Conservation (phyloP, 2,113 vertebrate species). For the Channa argus region DNA sequence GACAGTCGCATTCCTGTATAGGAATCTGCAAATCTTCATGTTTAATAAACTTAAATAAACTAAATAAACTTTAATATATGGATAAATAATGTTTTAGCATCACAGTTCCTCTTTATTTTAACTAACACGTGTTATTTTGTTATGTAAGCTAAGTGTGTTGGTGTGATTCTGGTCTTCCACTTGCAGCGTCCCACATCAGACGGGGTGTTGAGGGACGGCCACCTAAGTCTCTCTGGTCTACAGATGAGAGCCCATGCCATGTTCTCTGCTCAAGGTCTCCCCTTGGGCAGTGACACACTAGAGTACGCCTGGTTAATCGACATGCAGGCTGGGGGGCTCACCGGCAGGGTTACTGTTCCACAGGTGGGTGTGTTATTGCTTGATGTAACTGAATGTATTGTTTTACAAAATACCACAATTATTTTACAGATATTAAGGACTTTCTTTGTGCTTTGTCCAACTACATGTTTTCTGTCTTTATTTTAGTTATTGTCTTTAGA, state of each 20-base stretch:
- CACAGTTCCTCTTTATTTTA: conserved; percentile 5
- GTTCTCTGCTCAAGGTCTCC: conserved; percentile 95
- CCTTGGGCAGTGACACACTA: conserved; percentile 90
- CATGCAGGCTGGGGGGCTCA: conserved; percentile 93
- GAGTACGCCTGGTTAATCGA: conserved; percentile 99
- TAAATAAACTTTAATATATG: conserved; percentile 1
- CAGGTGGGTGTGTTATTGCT: conserved; percentile 85
- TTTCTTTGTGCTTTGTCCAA: not conserved
- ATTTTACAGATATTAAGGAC: no score
- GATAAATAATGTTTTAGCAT: no score
- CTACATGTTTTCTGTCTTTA: no score
- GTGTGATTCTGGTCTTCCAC: not conserved
- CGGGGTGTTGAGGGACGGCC: conserved; percentile 92
- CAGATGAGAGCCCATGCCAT: conserved; percentile 97
- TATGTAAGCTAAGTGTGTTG: not conserved
- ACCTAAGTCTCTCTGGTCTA: conserved; percentile 93
- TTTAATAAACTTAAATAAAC: no score
- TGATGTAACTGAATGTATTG: no score
- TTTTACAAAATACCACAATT: no score
- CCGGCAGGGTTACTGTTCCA: conserved; percentile 92
- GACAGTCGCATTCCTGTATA: conserved; percentile 30
- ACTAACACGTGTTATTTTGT: not conserved
- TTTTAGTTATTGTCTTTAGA: no score
- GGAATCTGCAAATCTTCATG: conserved; percentile 29
- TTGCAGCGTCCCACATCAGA: conserved; percentile 91